Evolutionary conservation across 2,113 vertebrate species (phyloP), one percentile per base, ranked within the genome.

Genomic region (Nothocercus julius): DNA sequence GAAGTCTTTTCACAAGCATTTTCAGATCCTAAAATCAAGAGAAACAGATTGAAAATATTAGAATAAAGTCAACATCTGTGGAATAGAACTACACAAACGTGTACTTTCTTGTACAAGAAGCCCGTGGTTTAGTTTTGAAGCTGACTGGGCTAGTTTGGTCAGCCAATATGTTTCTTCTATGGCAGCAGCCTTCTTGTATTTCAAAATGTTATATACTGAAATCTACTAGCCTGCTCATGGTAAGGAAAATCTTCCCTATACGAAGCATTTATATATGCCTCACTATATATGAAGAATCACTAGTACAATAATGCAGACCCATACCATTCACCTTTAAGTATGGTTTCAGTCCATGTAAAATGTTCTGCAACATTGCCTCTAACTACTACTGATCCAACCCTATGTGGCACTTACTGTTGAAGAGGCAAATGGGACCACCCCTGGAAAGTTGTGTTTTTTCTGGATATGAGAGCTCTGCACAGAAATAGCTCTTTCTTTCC

Each of bases 1-100:
- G 99, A 99, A 4, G 99, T 99, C 97, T 98, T 99, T 97, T 99
- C 99, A 96, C 99, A 99, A 40, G 98, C 99, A 96, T 99, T 99
- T 96, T 99, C 98, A 82, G 98, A 99, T 49, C 99, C 99, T 99
- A 97, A 49, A 76, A 87, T 42, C 89, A 90, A 92, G 88, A 64
- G 47, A 69, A 66, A 81, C 44, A 42, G 2, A 47, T n/a, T 59
- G 34, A 81, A 90, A 61, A 21, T 77, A 66, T 82, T 90, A 94
- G 49, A 72, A 87, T 32, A 76, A 93, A 73, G 40, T 91, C 75
- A 94, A 21, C 63, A 76, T 7, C 68, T 72, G 25, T 0, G 2
- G 38, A 0, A 74, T 16, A 88, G 67, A 88, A 44, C 80, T 64
- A 58, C 47, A 61, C 17, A 68, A 47, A 82, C 22, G 59, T 34